These are phyloP conservation scores for Carcina quercana DNA, from an alignment of 2,888 invertebrate species.

Conservation along the genomic window DNA sequence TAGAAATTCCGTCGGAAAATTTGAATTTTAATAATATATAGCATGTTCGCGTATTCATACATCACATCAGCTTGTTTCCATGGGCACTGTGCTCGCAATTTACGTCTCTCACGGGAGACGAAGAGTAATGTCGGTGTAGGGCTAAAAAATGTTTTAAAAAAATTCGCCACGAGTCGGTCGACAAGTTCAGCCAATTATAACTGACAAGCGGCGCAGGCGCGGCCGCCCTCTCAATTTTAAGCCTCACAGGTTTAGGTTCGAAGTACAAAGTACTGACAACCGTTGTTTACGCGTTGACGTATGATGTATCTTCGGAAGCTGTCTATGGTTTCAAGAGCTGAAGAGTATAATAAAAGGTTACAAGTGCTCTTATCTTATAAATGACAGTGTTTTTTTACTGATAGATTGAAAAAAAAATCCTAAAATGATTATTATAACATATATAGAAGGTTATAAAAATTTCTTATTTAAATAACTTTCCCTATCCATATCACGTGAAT, in stretches of 20 bases:
- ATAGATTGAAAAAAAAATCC: no score
- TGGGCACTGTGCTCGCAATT: conserved; percentile 59
- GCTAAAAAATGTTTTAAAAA: conserved; percentile 36
- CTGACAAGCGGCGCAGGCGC: conserved; percentile 65
- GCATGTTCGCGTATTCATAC: conserved; percentile 60
- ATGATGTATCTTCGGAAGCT: no score
- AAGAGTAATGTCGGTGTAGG: conserved; percentile 66
- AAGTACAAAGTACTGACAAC: no score
- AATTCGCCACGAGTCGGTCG: conserved; percentile 57
- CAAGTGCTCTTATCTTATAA: no score
- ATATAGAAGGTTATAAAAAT: no score
- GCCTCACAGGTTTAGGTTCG: conserved; percentile 38
- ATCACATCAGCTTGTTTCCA: conserved; percentile 66
- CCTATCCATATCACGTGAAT: no score
- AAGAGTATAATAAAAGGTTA: no score
- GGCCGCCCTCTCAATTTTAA: conserved; percentile 56
- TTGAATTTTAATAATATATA: conserved; percentile 63
- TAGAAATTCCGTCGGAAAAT: conserved; percentile 47
- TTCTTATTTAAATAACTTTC: no score
- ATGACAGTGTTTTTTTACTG: no score
- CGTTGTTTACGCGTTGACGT: no score
- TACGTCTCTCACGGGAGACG: conserved; percentile 70
- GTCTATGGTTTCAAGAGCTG: no score
- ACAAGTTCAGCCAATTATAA: conserved; percentile 75
- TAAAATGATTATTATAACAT: no score